These are phyloP conservation scores for Ophraella communa DNA, from an alignment of 2,888 invertebrate genomes.

Conservation along the genomic window DNA sequence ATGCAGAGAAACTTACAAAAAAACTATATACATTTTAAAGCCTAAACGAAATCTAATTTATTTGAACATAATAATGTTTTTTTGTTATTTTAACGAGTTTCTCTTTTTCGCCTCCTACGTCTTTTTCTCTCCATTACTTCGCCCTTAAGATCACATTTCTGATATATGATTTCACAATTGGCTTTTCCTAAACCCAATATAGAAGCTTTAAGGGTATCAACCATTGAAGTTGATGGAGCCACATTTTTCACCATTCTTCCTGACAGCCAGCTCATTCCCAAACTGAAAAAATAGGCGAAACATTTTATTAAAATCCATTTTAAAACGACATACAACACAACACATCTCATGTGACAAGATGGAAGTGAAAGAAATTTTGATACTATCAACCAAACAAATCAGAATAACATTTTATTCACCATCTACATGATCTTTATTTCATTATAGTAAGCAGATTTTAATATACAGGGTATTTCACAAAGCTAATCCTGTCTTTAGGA, in stretches of 20 bases:
- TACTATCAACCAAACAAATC: no score
- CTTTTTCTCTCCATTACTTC: conserved; percentile 54
- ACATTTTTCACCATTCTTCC: conserved; percentile 60
- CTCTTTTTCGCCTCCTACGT: conserved; percentile 43
- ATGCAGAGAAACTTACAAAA: no score
- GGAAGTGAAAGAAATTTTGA: no score
- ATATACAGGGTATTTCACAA: no score
- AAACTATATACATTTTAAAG: not conserved
- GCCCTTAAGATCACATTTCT: conserved; percentile 62
- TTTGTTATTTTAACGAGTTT: not conserved
- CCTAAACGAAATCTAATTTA: not conserved
- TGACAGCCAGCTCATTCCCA: conserved; percentile 79
- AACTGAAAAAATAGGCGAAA: conserved; percentile 60
- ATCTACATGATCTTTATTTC: no score
- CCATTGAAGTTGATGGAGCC: conserved; percentile 61
- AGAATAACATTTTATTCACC: no score
- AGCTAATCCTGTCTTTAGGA: no score
- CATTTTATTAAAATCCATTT: not conserved
- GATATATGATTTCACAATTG: conserved; percentile 68
- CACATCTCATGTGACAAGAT: not conserved
- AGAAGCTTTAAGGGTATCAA: conserved; percentile 71
- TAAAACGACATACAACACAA: not conserved
- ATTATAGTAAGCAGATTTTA: no score
- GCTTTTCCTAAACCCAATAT: conserved; percentile 73
- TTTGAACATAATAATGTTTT: not conserved